These are phyloP conservation scores for Brachyptera putata DNA, from an alignment of 2,888 invertebrate species.

Conservation along the genomic window DNA sequence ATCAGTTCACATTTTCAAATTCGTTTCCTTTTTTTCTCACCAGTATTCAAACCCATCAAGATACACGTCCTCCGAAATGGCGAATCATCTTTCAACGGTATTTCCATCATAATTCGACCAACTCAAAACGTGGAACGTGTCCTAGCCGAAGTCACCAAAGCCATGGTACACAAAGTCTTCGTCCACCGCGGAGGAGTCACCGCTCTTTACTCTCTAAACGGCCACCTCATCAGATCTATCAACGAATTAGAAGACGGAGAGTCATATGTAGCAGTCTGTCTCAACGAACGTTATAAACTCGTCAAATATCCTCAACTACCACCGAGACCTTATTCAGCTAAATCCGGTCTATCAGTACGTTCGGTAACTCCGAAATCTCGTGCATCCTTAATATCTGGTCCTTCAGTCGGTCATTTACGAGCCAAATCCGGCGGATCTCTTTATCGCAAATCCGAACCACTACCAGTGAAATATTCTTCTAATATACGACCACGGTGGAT, in stretches of 20 bases:
- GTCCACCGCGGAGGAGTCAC: neutral
- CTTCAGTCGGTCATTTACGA: no score
- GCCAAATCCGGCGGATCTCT: no score
- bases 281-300: neutral
- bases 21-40: no score
- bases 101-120: neutral
- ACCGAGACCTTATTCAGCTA: neutral
- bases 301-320: neutral
- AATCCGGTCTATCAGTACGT: neutral
- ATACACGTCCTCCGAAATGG: neutral
- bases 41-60: no score
- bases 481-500: neutral
- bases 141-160: neutral
- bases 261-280: neutral
- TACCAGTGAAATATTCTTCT: neutral
- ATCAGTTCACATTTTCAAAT: no score
- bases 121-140: neutral
- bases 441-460: no score
- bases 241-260: neutral
- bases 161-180: neutral
- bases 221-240: neutral
- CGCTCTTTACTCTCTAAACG: neutral
- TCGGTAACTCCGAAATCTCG: neutral
- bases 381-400: no score
- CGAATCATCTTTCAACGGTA: neutral